Evolutionary conservation across 1,140 invertebrate genomes (phyloP).

Genomic region (Neelides sp.): DNA sequence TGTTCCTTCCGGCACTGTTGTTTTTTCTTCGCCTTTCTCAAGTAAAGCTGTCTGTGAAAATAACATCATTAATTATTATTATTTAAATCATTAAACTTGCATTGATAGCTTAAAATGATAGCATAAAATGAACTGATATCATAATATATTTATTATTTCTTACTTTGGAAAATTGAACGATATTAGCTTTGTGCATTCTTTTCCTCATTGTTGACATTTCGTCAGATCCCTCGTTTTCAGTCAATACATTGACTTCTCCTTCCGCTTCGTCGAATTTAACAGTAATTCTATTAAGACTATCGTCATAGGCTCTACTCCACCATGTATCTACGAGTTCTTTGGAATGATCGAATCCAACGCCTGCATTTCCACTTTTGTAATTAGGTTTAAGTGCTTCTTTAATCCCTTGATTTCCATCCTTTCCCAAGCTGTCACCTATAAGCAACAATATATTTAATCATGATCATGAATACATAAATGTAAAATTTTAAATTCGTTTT

Average conservation of each 20-base stretch:
- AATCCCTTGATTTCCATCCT: conserved; percentile 25
- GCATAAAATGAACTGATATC: neutral
- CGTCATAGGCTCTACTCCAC: conserved; percentile 26
- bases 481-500: conserved; percentile 6
- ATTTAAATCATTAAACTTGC: neutral
- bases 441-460: neutral
- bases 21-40: no score
- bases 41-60: no score
- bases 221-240: neutral
- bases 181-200: conserved; percentile 25
- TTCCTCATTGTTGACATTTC: conserved; percentile 12
- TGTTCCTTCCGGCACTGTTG: neutral
- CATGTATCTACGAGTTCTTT: conserved; percentile 29
- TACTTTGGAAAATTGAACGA: conserved; percentile 27
- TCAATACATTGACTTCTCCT: neutral
- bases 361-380: conserved; percentile 26
- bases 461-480: neutral
- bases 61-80: no score
- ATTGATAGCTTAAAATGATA: conserved; percentile 4
- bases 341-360: conserved; percentile 28
- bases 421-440: conserved; percentile 24
- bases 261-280: conserved; percentile 2
- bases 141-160: neutral
- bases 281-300: conserved; percentile 21
- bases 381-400: conserved; percentile 21